Conservation (phyloP, 2,888 invertebrate genomes). For the Orchesellides sinensis region DNA sequence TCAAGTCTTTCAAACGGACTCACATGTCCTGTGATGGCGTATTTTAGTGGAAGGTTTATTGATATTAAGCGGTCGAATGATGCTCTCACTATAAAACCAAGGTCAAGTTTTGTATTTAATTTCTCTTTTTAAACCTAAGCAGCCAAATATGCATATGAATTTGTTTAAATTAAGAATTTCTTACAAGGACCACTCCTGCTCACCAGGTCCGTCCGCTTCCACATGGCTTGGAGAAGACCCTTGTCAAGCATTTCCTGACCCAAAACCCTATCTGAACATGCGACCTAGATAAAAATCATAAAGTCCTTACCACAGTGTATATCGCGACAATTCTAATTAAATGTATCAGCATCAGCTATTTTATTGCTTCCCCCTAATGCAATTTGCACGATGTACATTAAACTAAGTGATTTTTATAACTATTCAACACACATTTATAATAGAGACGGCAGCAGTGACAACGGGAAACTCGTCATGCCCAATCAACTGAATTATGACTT, state of each 20-base stretch:
- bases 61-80: conserved; percentile 81
- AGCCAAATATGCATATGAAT: neutral
- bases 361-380: too few species aligned
- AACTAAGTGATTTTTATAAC: too few species aligned
- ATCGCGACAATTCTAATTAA: neutral
- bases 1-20: conserved; percentile 81
- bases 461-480: conserved; percentile 68
- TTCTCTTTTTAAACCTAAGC: neutral
- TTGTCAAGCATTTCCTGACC: conserved; percentile 63
- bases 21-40: conserved; percentile 81
- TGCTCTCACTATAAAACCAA: conserved; percentile 76
- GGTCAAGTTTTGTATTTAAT: neutral
- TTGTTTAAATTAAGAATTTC: neutral
- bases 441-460: conserved; percentile 57
- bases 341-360: too few species aligned
- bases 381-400: too few species aligned
- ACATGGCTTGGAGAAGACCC: conserved; percentile 68
- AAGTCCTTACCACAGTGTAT: too few species aligned
- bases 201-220: conserved; percentile 69
- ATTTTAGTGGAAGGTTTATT: conserved; percentile 82
- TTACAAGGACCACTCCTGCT: conserved; percentile 66
- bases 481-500: conserved; percentile 52
- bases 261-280: conserved; percentile 61
- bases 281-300: conserved; percentile 31
- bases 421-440: conserved; percentile 70